Evolutionary conservation across 1,140 invertebrate species (phyloP).

Genomic region (Drosophila mojavensis): DNA sequence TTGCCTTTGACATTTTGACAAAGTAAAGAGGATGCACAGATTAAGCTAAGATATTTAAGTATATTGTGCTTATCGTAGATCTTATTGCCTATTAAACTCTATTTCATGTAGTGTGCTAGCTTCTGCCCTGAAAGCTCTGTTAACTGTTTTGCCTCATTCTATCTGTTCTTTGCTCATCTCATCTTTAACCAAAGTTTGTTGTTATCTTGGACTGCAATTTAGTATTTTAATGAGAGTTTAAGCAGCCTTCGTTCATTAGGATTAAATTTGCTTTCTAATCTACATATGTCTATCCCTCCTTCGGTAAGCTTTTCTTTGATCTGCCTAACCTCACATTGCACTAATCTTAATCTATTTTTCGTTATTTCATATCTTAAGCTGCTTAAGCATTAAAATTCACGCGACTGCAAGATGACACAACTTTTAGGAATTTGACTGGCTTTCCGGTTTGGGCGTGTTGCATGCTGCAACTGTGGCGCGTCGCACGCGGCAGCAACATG

Average conservation of each 20-base stretch:
- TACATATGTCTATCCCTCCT: too few species aligned
- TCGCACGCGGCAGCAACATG: slow-evolving; percentile 35
- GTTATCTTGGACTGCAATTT: too few species aligned
- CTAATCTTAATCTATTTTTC: background rate
- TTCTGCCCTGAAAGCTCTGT: background rate
- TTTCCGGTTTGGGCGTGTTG: slow-evolving; percentile 32
- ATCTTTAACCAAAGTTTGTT: too few species aligned
- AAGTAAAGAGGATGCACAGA: background rate
- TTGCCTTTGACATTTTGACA: slow-evolving; percentile 8
- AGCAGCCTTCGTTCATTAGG: too few species aligned
- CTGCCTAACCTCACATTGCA: too few species aligned
- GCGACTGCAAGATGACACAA: slow-evolving; percentile 22
- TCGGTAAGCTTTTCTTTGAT: too few species aligned
- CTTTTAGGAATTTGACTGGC: slow-evolving; percentile 26
- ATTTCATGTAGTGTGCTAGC: too few species aligned
- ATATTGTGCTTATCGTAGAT: background rate
- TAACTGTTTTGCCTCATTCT: too few species aligned
- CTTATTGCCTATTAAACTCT: slow-evolving; percentile 1
- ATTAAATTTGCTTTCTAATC: too few species aligned
- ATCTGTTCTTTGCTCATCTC: too few species aligned
- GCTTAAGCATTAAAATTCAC: background rate
- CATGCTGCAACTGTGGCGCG: slow-evolving; percentile 3
- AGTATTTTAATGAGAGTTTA: too few species aligned
- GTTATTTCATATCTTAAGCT: background rate
- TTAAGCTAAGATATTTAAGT: background rate